Base-by-base conservation (phyloP, 2,113 vertebrate species). In the Capra hircus region DNA sequence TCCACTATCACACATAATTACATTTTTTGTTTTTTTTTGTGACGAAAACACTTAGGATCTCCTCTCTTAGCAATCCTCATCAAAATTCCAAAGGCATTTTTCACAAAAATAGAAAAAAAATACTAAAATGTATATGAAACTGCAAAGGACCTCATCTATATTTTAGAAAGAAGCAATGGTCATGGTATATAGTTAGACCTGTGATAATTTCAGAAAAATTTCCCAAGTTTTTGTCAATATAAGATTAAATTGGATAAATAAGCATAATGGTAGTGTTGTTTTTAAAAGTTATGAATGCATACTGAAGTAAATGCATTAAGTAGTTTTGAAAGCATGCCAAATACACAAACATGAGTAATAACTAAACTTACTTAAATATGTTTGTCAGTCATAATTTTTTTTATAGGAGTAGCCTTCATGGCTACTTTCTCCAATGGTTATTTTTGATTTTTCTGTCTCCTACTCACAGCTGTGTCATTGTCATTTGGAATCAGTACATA, bases 371-470 rank as follows among this genome's bases (percentile, higher is more conserved):
- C 36, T 93, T 94, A 52, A 64, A 82, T 67, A 52, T 89, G 88
- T 83, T 82, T 78, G 3, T 83, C 60, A 94, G 67, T 93, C 52
- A 74, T 52, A 83, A 10, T 27, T 91, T 91, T 88, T 93, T 59
- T 93, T 15, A 78, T 86, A 86, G 40, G 36, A 45, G 2, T 60
- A 53, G 11, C 15, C 48, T 95, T 94, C 91, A 28, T 6, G 23
- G 40, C 40, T 88, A 90, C 94, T 83, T 83, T 23, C 45, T 82
- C 4, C n/a, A 62, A 21, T 83, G 78, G 80, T 77, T 95, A 95
- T 62, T 96, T 97, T 93, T 97, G 1, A 86, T 83, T 82, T 93
- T 92, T 95, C 14, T 91, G 23, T 87, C 83, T 94, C 86, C 88
- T 97, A 93, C 86, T 93, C 81, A 97, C 25, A 83, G 82, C 55